phyloP scores from a whole-genome alignment of 2,113 vertebrate genomes.

The Daubentonia madagascariensis region DNA sequence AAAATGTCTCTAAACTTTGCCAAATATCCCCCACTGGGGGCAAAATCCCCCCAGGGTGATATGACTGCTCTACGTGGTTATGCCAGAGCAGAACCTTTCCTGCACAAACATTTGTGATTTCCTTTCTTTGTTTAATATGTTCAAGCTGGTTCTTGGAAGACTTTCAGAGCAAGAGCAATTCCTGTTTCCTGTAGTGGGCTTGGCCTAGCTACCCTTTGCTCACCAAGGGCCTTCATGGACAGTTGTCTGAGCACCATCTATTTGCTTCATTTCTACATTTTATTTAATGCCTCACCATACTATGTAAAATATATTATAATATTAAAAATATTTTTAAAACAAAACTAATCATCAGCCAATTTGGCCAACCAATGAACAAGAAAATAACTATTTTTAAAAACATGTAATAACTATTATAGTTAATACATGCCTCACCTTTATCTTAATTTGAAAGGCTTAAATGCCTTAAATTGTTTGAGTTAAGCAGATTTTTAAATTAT shows the following conservation, averaged over 20 bases:
- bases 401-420: neutral
- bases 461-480: neutral
- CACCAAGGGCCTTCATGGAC: rapidly evolving
- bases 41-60: too few relatives aligned
- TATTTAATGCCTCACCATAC: neutral
- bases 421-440: rapidly evolving
- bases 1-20: neutral
- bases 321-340: neutral
- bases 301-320: neutral
- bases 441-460: neutral
- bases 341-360: neutral
- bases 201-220: rapidly evolving
- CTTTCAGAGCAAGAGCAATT: neutral
- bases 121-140: neutral
- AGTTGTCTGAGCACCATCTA: neutral
- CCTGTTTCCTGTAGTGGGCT: neutral
- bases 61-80: neutral
- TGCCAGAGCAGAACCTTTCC: neutral
- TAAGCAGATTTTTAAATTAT: neutral
- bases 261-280: neutral
- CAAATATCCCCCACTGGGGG: neutral
- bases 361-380: neutral
- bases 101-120: too few relatives aligned
- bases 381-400: neutral
- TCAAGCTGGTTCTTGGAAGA: neutral